A percentile compares a stretch with the other conserved stretches of the same genome.
Conservation (phyloP, 2,113 vertebrate species). For the Apodemus speciosus region DNA sequence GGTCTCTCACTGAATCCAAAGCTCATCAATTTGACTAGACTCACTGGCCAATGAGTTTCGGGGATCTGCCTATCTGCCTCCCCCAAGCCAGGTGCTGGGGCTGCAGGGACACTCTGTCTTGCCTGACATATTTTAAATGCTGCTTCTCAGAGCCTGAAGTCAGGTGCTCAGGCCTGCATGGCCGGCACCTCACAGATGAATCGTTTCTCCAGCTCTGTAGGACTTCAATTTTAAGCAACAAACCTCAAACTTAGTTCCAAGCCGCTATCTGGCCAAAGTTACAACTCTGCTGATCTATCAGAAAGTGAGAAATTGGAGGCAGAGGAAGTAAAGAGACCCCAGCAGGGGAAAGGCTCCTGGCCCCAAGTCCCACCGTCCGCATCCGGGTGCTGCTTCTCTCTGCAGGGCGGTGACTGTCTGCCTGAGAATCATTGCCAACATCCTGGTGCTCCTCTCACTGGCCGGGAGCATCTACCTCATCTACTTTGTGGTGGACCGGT, state of each 20-base stretch:
- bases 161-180: not conserved
- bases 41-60: not conserved
- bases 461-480: slow-evolving; percentile 99
- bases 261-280: not conserved
- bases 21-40: not conserved
- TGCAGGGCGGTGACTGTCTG: slow-evolving; percentile 95
- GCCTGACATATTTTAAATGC: not conserved
- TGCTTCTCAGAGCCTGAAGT: not conserved
- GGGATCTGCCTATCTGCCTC: not conserved
- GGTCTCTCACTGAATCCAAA: too few species aligned
- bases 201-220: not conserved
- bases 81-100: not conserved
- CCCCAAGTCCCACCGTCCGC: not conserved
- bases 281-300: not conserved
- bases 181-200: not conserved
- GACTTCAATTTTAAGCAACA: not conserved
- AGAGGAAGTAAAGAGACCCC: not conserved
- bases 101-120: not conserved
- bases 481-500: slow-evolving; percentile 98
- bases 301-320: not conserved
- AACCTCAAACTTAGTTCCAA: not conserved
- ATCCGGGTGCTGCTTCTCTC: not conserved
- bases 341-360: not conserved
- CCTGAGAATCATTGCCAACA: slow-evolving; percentile 94
- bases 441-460: slow-evolving; percentile 95